These are phyloP conservation scores for Pharmacophagus antenor DNA, from an alignment of 2,888 invertebrate genomes.

Conservation along the genomic window DNA sequence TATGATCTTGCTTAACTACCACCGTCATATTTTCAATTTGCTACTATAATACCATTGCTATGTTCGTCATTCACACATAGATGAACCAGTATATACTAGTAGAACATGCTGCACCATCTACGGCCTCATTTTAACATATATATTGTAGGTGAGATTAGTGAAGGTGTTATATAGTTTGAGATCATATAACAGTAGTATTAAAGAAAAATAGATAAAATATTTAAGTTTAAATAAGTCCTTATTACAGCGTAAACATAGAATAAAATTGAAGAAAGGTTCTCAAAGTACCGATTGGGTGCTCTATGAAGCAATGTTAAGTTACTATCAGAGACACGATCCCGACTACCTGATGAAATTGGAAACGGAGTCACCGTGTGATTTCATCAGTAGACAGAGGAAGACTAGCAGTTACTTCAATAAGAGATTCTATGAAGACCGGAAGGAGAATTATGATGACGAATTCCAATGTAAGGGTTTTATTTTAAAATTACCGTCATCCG, in stretches of 20 bases:
- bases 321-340: conserved; percentile 55
- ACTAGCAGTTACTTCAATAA: conserved; percentile 36
- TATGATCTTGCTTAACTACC: too few species aligned
- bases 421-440: conserved; percentile 35
- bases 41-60: too few species aligned
- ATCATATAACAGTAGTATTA: too few species aligned
- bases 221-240: conserved; percentile 9
- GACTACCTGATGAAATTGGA: conserved; percentile 52
- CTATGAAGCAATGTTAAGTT: conserved; percentile 56
- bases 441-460: conserved; percentile 51
- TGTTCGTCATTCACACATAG: too few species aligned
- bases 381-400: conserved; percentile 39
- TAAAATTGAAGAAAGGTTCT: conserved; percentile 51
- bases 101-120: too few species aligned
- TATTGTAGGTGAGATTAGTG: too few species aligned
- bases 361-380: conserved; percentile 43
- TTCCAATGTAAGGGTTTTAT: conserved; percentile 62
- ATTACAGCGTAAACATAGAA: conserved; percentile 65
- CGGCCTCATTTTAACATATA: too few species aligned
- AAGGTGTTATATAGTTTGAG: too few species aligned
- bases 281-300: conserved; percentile 57
- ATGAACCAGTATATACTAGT: too few species aligned
- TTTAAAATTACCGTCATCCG: not conserved
- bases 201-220: not conserved
- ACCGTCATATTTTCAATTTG: too few species aligned